A percentile compares a stretch with the other conserved stretches of the same genome.
Evolutionary conservation across 2,113 vertebrate species (phyloP).

Genomic region (Dasyurus viverrinus): DNA sequence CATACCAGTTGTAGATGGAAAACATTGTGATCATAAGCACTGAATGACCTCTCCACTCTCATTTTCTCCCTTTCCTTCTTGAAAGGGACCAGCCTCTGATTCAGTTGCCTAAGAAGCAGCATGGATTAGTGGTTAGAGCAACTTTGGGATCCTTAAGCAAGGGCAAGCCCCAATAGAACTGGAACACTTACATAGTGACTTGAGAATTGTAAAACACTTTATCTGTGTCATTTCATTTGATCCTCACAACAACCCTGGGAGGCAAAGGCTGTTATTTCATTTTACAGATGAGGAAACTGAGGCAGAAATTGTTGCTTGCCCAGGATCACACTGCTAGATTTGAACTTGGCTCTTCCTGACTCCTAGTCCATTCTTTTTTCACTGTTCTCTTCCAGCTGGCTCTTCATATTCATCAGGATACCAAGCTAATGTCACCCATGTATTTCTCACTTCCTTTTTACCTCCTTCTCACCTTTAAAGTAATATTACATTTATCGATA

Average conservation of each 20-base stretch:
- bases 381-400: neutral
- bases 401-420: neutral
- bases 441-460: neutral
- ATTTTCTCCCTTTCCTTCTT: neutral
- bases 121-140: neutral
- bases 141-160: neutral
- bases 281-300: neutral
- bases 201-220: neutral
- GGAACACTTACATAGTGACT: neutral
- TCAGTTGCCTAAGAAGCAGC: neutral
- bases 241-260: neutral
- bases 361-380: neutral
- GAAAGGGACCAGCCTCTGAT: constrained; percentile 27
- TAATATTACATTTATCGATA: neutral
- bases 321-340: neutral
- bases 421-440: neutral
- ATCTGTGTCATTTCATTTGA: neutral
- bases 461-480: neutral
- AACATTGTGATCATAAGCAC: constrained; percentile 69
- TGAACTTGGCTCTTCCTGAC: neutral
- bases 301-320: neutral
- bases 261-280: neutral
- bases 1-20: constrained; percentile 58
- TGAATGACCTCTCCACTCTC: constrained; percentile 59
- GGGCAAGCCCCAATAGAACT: neutral